Base-by-base conservation (phyloP, 2,888 invertebrate genomes). In the Cataglyphis rosenhaueri region DNA sequence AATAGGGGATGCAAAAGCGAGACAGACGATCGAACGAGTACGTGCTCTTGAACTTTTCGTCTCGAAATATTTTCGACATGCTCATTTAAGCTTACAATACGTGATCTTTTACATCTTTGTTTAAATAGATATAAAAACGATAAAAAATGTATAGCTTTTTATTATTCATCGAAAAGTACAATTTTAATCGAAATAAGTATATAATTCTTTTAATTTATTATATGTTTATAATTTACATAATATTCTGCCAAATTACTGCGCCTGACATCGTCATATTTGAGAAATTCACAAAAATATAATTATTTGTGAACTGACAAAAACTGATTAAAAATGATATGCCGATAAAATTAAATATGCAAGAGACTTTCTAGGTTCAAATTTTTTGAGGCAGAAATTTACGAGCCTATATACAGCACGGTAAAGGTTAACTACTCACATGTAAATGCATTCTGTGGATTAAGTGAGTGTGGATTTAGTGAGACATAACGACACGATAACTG, bases 351-450 rank as follows among this genome's bases (percentile, higher is more conserved):
- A 35, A 71, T 41, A 44, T 71, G 44, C 78, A 25, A 79, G 62
- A 25, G 44, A 78, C 78, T 79, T 79, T 79, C 59, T 79, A 79
- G 25, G 6, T 35, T 61, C 12, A 25, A 78, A 61, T 59, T 59
- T 71, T 73, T 79, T 73, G 44, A 71, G 21, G 35, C 29, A 32
- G 44, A 78, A 79, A 79, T 32, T 71, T 59, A 73, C 8, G 44
- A 44, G 55, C 29, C 38, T 52, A 52, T n/a, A 52, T 52, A 32
- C 32, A 15, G 9, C 21, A 29, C 38, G 41, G 32, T 73, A 84
- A 85, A 87, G 87, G 82, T 88, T 84, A 84, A 62, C 82, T 35
- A 70, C 74, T 85, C 76, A 78, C 84, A 88, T 85, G 82, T 41
- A 82, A 82, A 82, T 62, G 66, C n/a, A 61, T 52, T 55, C 38